These are phyloP conservation scores for Tarsius wallacei DNA, from an alignment of 2,797 vertebrate species.

Conservation along the genomic window DNA sequence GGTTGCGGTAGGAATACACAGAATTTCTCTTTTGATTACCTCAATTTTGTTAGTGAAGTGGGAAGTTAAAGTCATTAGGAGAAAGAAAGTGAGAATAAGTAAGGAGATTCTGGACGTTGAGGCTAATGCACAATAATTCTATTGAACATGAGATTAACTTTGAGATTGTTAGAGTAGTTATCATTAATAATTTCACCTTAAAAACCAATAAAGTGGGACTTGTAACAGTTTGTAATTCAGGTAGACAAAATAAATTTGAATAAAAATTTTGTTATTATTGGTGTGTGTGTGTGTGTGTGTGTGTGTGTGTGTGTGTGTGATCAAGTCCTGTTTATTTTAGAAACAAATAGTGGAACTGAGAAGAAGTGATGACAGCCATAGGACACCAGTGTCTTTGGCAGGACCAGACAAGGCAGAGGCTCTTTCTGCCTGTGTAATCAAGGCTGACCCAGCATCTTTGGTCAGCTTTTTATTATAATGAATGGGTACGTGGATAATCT, in stretches of 20 bases:
- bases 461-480: not conserved
- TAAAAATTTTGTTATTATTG: not conserved
- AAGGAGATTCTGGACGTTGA: not conserved
- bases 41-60: not conserved
- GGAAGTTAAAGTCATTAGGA: not conserved
- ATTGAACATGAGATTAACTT: slow-evolving; percentile 26
- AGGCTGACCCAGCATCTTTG: not conserved
- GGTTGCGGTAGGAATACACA: not conserved
- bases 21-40: not conserved
- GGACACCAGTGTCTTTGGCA: not conserved
- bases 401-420: not conserved
- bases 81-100: not conserved
- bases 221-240: not conserved
- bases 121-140: not conserved
- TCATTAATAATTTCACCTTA: not conserved
- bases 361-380: too few species aligned
- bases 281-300: too few species aligned
- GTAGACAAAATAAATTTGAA: not conserved
- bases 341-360: not conserved
- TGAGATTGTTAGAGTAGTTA: not conserved
- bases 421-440: not conserved
- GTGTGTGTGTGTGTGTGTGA: too few species aligned
- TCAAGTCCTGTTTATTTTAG: too few species aligned
- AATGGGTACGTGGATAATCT: not conserved
- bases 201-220: not conserved